Base-by-base conservation (phyloP, 2,888 invertebrate species). In the Carabus problematicus region DNA sequence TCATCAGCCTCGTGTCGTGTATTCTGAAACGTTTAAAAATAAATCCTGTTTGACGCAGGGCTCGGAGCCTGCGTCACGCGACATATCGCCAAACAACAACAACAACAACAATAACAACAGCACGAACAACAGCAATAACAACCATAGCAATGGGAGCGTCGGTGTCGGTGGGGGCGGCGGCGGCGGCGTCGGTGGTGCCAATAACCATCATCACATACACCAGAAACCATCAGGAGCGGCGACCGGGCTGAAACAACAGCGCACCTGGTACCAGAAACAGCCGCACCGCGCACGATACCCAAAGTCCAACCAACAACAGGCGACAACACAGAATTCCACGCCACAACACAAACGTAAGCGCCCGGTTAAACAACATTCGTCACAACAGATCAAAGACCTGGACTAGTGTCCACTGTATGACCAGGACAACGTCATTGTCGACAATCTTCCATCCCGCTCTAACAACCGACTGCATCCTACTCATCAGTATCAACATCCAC, bases 31-130 rank as follows among this genome's bases (percentile, higher is more conserved):
- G 7, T 68, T 42, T 68, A 68, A 61, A 60, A 68, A 68, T 54
- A 68, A 47, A 68, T 29, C 29, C 2, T 71, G 61, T 72, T 73
- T 59, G 70, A 72, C 75, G 56, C 72, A 81, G 81, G 80, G 80
- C 18, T 81, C 81, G 8, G 80, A 81, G 71, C 77, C 78, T 56
- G 79, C 79, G 19, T 80, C 81, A 6, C 76, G 82, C 49, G 81
- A 81, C 73, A 80, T 78, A 72, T 82, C 82, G 18, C 81, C 82
- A 59, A 81, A 81, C 69, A 75, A 72, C 61, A 73, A 72, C 71
- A 73, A 78, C 11, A 76, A 75, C 58, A 73, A 77, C 70, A 71
- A 71, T 59, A 71, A 71, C 29, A 6, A 6, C 70, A 75, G 75
- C 40, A 70, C 74, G 16, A 29, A 29, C 29, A 29, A 29, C 29